Evolutionary conservation across 1,140 invertebrate species (phyloP).

Genomic region (Bombus fervidus): DNA sequence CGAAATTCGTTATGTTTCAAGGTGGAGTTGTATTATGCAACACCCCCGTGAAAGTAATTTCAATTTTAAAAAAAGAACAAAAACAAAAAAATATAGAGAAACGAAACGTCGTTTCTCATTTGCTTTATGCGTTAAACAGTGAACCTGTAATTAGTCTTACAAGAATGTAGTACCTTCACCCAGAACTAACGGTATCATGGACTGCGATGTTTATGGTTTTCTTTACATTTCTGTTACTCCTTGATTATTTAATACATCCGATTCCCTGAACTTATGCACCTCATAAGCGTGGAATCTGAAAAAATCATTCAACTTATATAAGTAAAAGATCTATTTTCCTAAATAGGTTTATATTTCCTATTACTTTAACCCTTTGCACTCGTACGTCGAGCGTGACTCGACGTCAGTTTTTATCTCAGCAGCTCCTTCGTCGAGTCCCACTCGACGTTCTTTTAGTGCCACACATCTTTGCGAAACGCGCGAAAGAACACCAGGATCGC

Average conservation of each 20-base stretch:
- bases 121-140: conserved; percentile 38
- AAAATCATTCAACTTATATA: background rate
- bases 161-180: conserved; percentile 80
- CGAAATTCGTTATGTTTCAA: conserved; percentile 74
- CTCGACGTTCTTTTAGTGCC: too few species aligned
- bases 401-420: too few species aligned
- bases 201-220: conserved; percentile 72
- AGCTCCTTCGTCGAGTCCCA: too few species aligned
- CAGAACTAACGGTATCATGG: conserved; percentile 76
- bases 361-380: too few species aligned
- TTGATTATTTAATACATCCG: conserved; percentile 75
- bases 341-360: background rate
- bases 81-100: conserved; percentile 28
- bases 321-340: background rate
- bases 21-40: conserved; percentile 74
- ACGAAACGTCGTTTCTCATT: conserved; percentile 27
- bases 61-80: conserved; percentile 47
- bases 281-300: conserved; percentile 76
- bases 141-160: conserved; percentile 72
- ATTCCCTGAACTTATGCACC: conserved; percentile 76
- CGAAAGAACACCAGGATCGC: too few species aligned
- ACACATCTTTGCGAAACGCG: too few species aligned
- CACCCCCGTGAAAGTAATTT: conserved; percentile 76
- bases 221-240: conserved; percentile 61
- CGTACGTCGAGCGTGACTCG: too few species aligned